Evolutionary conservation across 2,888 invertebrate species (phyloP), one percentile per base, ranked within the genome.

Genomic region (Stenoptilia bipunctidactyla): DNA sequence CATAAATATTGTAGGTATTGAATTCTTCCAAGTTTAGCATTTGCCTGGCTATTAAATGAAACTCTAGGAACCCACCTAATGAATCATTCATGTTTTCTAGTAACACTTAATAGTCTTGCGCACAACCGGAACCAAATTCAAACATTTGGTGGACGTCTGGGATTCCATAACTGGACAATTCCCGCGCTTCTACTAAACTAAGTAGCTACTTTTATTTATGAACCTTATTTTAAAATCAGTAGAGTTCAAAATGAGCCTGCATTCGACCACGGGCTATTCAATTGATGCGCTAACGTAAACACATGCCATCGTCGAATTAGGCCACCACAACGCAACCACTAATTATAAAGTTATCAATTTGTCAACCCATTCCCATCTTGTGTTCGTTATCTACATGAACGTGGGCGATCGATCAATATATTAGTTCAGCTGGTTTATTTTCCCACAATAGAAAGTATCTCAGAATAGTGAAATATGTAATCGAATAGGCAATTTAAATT

Each of bases 51-150:
- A n/a, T n/a, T n/a, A n/a, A n/a, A n/a, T n/a, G n/a, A n/a, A n/a
- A n/a, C n/a, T n/a, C n/a, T n/a, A n/a, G n/a, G n/a, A n/a, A n/a
- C n/a, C n/a, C n/a, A n/a, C n/a, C n/a, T n/a, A n/a, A n/a, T n/a
- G n/a, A n/a, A n/a, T n/a, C n/a, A n/a, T n/a, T n/a, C 55, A 85
- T 89, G 64, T 86, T 89, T 36, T 88, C 86, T 38, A 88, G 4
- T 5, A 20, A 3, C 20, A 20, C 10, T 30, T 30, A 30, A 30
- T 30, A 9, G 30, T 30, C 30, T n/a, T 61, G 65, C 51, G 52
- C 62, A 62, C 42, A 41, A 41, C 50, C 61, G 64, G 57, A 65
- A 66, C 62, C 48, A 42, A 52, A 43, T 47, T 50, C 20, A 37
- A 63, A 65, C 64, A 67, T 68, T 67, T 67, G 65, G 61, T 56